Conservation (phyloP, 1,140 invertebrate genomes). For the Globodera rostochiensis region DNA sequence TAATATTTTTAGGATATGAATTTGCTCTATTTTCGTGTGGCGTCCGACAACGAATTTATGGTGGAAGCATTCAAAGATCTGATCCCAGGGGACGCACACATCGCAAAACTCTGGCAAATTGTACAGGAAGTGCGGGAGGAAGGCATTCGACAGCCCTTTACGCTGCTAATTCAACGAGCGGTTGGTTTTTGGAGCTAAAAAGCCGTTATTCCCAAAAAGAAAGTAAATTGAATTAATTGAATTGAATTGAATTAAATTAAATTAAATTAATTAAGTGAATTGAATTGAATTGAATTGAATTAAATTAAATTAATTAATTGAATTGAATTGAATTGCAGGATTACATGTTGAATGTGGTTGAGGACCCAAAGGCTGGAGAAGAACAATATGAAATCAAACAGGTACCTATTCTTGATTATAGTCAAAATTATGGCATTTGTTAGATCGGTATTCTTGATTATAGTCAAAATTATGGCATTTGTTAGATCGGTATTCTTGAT, state of each 20-base stretch:
- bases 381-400: neutral
- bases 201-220: no score
- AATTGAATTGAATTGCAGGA: neutral
- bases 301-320: no score
- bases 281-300: no score
- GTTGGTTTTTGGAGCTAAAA: slow-evolving; percentile 42
- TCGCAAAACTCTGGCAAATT: slow-evolving; percentile 55
- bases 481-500: no score
- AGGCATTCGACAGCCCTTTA: slow-evolving; percentile 48
- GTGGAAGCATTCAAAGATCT: slow-evolving; percentile 55
- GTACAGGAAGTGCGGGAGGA: slow-evolving; percentile 45
- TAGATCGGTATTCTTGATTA: neutral
- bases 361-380: neutral
- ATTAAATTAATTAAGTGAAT: no score
- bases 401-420: neutral
- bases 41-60: slow-evolving; percentile 62
- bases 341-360: neutral
- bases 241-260: no score
- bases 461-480: no score
- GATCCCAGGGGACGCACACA: slow-evolving; percentile 61
- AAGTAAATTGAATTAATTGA: no score
- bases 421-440: neutral
- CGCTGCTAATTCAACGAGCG: slow-evolving; percentile 60
- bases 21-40: slow-evolving; percentile 57
- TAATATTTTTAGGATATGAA: slow-evolving; percentile 55